These are phyloP conservation scores for Muraenolepis orangiensis DNA, from an alignment of 2,797 vertebrate genomes.

Conservation along the genomic window DNA sequence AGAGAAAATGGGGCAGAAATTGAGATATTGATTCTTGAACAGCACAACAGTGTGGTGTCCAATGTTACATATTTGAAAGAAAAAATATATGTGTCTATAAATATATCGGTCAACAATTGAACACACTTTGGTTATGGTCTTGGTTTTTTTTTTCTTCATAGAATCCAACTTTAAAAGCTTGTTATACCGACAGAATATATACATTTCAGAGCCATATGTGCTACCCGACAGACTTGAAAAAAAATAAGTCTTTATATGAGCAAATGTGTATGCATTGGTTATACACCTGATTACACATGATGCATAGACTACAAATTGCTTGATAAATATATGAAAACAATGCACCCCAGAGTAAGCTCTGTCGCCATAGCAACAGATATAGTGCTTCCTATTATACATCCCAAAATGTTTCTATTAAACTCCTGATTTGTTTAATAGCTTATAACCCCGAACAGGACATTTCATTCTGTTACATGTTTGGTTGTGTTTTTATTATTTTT, in stretches of 20 bases:
- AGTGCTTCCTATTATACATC: constrained; percentile 10
- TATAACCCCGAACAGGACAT: constrained; percentile 40
- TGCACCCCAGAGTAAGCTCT: constrained; percentile 23
- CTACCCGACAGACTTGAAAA: background rate
- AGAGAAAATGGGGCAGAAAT: background rate
- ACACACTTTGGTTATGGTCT: background rate
- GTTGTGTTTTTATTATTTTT: constrained; percentile 4
- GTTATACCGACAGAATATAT: background rate
- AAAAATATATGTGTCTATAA: background rate
- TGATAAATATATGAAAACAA: constrained; percentile 1
- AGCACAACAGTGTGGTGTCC: background rate
- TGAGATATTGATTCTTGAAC: background rate
- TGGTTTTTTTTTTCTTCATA: background rate
- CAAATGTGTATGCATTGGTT: background rate
- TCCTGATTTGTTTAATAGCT: constrained; percentile 11
- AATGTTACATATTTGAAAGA: background rate
- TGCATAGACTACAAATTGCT: background rate
- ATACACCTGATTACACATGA: constrained; percentile 4
- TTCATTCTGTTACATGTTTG: constrained; percentile 35
- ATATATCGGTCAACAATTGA: background rate
- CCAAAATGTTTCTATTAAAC: constrained; percentile 26
- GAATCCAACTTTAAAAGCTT: background rate
- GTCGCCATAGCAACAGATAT: background rate
- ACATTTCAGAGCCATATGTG: background rate
- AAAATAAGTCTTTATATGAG: background rate